Conservation (phyloP, 2,888 invertebrate genomes). For the Drosophila vallismaia region DNA sequence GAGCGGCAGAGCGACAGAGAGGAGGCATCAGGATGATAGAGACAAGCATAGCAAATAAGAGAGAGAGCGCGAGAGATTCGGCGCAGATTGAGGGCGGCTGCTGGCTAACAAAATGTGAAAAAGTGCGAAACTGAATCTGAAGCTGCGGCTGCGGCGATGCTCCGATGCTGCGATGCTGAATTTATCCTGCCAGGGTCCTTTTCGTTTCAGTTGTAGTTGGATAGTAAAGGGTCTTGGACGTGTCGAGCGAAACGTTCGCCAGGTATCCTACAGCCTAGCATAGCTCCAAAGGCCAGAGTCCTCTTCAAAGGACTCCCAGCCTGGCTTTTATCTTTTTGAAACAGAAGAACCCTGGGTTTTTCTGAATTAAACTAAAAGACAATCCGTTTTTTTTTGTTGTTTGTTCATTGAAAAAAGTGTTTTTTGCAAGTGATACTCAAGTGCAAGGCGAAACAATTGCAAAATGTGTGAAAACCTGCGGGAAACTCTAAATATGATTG, state of each 20-base stretch:
- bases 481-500: neutral
- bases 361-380: neutral
- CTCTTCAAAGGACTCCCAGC: conserved; percentile 15
- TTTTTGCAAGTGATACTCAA: neutral
- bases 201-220: conserved; percentile 83
- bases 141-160: conserved; percentile 48
- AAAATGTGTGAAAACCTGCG: neutral
- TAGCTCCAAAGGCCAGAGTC: conserved; percentile 30
- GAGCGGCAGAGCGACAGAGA: conserved; percentile 14
- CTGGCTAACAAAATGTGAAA: conserved; percentile 7
- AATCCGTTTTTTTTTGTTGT: conserved; percentile 5
- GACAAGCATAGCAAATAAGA: neutral
- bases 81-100: conserved; percentile 43
- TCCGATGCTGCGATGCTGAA: conserved; percentile 48
- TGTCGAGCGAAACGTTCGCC: conserved; percentile 70
- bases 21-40: conserved; percentile 1
- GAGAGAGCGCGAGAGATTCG: conserved; percentile 36
- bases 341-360: neutral
- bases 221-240: conserved; percentile 83
- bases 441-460: conserved; percentile 2
- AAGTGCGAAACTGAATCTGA: conserved; percentile 1
- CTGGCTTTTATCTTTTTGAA: neutral
- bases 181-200: conserved; percentile 33
- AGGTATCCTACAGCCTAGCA: conserved; percentile 47
- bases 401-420: neutral